phyloP scores from a whole-genome alignment of 2,888 invertebrate species.

The Endomychus coccineus region DNA sequence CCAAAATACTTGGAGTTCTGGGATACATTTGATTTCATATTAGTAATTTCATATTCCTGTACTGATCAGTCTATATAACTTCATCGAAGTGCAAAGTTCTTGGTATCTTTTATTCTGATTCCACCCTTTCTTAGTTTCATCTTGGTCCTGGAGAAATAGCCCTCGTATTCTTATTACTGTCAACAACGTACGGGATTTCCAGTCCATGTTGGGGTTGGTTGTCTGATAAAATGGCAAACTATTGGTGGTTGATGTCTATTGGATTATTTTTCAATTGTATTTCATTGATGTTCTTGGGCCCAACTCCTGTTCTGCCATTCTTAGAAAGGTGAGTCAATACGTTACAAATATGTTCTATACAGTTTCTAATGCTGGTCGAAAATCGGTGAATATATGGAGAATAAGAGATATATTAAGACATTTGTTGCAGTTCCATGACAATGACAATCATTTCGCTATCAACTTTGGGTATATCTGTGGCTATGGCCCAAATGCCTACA shows the following conservation, averaged over 20 bases:
- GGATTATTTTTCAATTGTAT: slow-evolving; percentile 55
- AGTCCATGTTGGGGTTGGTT: slow-evolving; percentile 68
- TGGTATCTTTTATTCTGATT: too few relatives aligned
- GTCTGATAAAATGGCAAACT: slow-evolving; percentile 54
- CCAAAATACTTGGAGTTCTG: too few relatives aligned
- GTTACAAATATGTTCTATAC: too few relatives aligned
- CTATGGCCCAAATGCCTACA: slow-evolving; percentile 63
- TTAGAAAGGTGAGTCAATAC: slow-evolving; percentile 49
- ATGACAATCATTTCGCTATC: slow-evolving; percentile 57
- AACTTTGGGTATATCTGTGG: slow-evolving; percentile 60
- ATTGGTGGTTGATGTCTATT: slow-evolving; percentile 65
- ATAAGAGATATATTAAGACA: too few relatives aligned
- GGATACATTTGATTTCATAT: too few relatives aligned
- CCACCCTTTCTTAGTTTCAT: slow-evolving; percentile 51
- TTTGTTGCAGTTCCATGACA: slow-evolving; percentile 54
- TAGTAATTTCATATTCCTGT: too few relatives aligned
- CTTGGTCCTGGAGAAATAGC: slow-evolving; percentile 60
- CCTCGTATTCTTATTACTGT: slow-evolving; percentile 61
- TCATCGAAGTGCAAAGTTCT: too few relatives aligned
- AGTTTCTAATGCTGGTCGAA: too few relatives aligned
- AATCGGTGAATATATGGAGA: too few relatives aligned
- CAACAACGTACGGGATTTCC: slow-evolving; percentile 62
- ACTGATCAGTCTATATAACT: too few relatives aligned
- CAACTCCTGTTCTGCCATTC: slow-evolving; percentile 53
- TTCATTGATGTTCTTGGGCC: slow-evolving; percentile 59